Evolutionary conservation across 1,140 invertebrate genomes (phyloP), one percentile per base, ranked within the genome.

Genomic region (Dendrolimus punctatus): DNA sequence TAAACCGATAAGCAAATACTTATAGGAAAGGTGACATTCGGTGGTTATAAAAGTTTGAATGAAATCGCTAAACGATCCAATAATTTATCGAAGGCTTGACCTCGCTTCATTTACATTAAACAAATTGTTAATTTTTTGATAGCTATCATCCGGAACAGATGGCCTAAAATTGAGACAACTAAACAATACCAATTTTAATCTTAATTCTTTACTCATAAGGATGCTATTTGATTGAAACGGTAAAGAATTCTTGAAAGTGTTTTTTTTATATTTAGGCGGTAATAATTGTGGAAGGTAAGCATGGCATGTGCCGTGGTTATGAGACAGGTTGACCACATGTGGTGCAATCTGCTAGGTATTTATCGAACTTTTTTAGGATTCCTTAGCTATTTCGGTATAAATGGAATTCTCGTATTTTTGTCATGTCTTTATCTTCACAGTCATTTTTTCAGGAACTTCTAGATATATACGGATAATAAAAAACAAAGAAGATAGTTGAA

Each of bases 41-140:
- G 75, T 76, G 69, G 72, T 67, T 74, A 77, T 73, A 70, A 81
- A 73, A 73, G 60, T 67, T 65, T 53, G 60, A 71, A 73, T 62
- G 64, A 23, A 65, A 67, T 69, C 73, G 74, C 74, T 85, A 76
- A 83, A 76, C 62, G 73, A 64, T 52, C 64, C 66, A 71, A 80
- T 83, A 84, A 84, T 83, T 86, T 86, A 84, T 80, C 68, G 76
- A 80, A 53, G 61, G 66, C 62, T 72, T 77, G 73, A 76, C 76
- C 73, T 71, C 76, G 71, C 66, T 75, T 85, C 80, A 83, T 86
- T 86, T 84, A 76, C 78, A 76, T 86, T 86, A 86, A 85, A 86
- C 83, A 86, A 86, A 86, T 86, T 86, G 80, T 84, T 84, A 84
- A 86, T 86, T 86, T 82, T 80, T 84, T 71, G 82, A 86, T 86